Evolutionary conservation across 2,888 invertebrate species (phyloP), one percentile per base, ranked within the genome.

Genomic region (Drosophila flavopinicola): DNA sequence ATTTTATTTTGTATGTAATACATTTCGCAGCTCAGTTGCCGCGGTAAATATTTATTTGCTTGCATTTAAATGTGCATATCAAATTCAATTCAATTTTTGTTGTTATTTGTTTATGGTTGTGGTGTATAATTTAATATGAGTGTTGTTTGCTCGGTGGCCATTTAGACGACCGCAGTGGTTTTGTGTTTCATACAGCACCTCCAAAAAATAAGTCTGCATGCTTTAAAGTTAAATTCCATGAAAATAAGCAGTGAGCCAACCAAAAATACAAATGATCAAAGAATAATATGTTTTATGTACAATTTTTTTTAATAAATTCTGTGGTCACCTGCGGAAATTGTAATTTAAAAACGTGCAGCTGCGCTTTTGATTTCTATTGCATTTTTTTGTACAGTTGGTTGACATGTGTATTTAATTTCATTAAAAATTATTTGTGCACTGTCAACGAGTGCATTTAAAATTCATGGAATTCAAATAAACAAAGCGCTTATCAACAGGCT

Each of bases 151-250:
- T 61, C 27, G 42, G 60, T 54, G 61, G 60, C 57, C 56, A 83
- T 78, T 85, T 78, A 69, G 65, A 60, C 49, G 66, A 85, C 79
- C 86, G 25, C 76, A 69, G 51, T 38, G 39, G 35, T 61, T 63
- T 51, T 53, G 11, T 13, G 35, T 61, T 63, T 51, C 49, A 15
- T 13, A 9, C 11, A 11, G 13, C 20, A 24, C 20, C 17, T 25
- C 6, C 13, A 25, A 17, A 45, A 41, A 35, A 27, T 10, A 29
- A 27, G 15, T 20, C 6, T 7, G 5, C 30, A 52, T 33, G 48
- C 63, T 37, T 82, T 63, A 38, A 71, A 82, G 72, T 52, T 54
- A 61, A 78, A 75, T 66, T 58, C 63, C 56, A 83, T 66, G 63
- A 75, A 83, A 83, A 82, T 65, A 63, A 63, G 47, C 44, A 47